phyloP scores from a whole-genome alignment of 2,888 invertebrate species.

The Ormyrus thymus region DNA sequence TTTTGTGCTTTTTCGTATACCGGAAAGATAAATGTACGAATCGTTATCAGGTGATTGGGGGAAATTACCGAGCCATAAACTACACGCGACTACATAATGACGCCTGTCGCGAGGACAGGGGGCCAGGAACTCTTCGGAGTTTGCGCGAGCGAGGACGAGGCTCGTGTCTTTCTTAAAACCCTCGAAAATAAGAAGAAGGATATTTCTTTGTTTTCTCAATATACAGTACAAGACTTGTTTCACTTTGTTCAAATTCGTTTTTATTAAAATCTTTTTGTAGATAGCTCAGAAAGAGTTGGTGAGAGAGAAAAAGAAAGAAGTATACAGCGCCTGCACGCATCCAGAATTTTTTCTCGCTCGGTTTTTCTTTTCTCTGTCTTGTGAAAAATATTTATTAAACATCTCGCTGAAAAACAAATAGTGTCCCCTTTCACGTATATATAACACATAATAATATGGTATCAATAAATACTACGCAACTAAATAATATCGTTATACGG shows the following conservation, averaged over 20 bases:
- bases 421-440: conserved; percentile 52
- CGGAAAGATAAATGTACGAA: conserved; percentile 51
- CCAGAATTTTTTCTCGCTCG: conserved; percentile 52
- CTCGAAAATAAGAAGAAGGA: conserved; percentile 7
- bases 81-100: conserved; percentile 63
- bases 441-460: conserved; percentile 62
- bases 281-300: conserved; percentile 36
- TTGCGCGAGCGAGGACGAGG: conserved; percentile 66
- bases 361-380: conserved; percentile 56
- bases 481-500: conserved; percentile 64
- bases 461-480: conserved; percentile 72
- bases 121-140: conserved; percentile 68
- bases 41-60: conserved; percentile 55
- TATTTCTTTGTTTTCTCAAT: background rate
- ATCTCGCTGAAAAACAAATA: conserved; percentile 65
- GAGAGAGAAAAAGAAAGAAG: conserved; percentile 45
- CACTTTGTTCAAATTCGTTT: conserved; percentile 4
- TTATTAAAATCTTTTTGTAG: conserved; percentile 11
- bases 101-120: conserved; percentile 64
- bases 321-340: conserved; percentile 59
- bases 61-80: conserved; percentile 55
- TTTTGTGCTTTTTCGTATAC: conserved; percentile 36
- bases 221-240: conserved; percentile 27
- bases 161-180: conserved; percentile 52
- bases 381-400: conserved; percentile 70